Base-by-base conservation (phyloP, 2,888 invertebrate genomes). In the Morpho deidamia region DNA sequence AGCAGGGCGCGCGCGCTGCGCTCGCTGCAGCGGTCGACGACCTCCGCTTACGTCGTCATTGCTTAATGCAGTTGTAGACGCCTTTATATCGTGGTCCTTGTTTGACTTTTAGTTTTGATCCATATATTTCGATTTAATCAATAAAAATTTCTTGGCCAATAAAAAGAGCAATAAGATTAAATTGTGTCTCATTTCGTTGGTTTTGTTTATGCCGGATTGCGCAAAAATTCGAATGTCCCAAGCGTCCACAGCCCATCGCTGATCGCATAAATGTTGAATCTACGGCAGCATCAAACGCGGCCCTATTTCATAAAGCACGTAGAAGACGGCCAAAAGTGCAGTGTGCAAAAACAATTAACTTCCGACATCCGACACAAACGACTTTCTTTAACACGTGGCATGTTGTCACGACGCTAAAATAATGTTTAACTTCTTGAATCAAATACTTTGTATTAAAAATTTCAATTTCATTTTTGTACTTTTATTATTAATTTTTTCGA, bases 1-100 rank as follows among this genome's bases (percentile, higher is more conserved):
- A 78, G 81, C 80, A 83, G 83, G 83, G 85, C 83, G 82, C 73
- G 82, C 73, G 67, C 70, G 65, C 71, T 64, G 67, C 67, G 70
- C 66, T 66, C 74, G 72, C 71, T 70, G 81, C 78, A 76, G 67
- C 78, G 87, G 87, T 88, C 87, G 85, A 76, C 83, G 88, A 87
- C 85, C 88, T 73, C 76, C 81, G 75, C 82, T 82, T 76, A 78
- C 86, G 78, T 75, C 57, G 59, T 64, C 62, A 62, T 52, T 65
- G 68, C 70, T 70, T 73, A 77, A 77, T 84, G 81, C 83, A 85
- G 81, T 79, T 80, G 76, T 75, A 78, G 69, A 58, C 62, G 65
- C 60, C 62, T 59, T 55, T 62, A 52, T 59, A 47, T n/a, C 4
- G n/a, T 43, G 11, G 8, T 8, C 41, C 41, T 14, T 9, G 7